A percentile compares a stretch with the other conserved stretches of the same genome.
Conservation (phyloP, 2,797 vertebrate species). For the Rhinella marina region DNA sequence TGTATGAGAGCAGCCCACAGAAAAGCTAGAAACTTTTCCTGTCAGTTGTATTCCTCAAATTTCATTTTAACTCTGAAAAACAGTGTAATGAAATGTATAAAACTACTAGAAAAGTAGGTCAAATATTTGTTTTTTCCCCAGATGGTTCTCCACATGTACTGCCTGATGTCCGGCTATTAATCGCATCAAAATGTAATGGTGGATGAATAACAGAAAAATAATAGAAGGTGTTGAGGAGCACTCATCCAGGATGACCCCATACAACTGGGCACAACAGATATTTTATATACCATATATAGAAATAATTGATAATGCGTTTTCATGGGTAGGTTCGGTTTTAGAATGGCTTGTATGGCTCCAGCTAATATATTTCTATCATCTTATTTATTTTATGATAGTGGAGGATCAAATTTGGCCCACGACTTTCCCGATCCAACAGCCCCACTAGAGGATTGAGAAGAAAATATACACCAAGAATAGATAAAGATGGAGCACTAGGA, state of each 20-base stretch:
- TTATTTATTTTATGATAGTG: too few species aligned
- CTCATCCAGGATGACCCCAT: background rate
- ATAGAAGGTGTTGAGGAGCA: background rate
- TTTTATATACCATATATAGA: too few species aligned
- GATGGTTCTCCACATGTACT: background rate
- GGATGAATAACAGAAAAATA: background rate
- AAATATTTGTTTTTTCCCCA: background rate
- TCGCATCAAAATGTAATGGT: background rate
- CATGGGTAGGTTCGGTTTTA: too few species aligned
- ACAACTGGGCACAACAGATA: background rate
- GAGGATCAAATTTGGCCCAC: too few species aligned
- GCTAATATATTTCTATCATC: too few species aligned
- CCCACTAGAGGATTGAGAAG: too few species aligned
- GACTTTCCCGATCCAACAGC: too few species aligned
- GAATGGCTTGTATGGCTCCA: too few species aligned
- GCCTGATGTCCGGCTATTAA: background rate
- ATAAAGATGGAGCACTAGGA: too few species aligned
- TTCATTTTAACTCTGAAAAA: background rate
- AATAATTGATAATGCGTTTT: too few species aligned
- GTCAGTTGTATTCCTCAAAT: background rate
- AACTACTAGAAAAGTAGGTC: slow-evolving; percentile 20
- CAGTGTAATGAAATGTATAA: background rate
- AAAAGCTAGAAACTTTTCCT: slow-evolving; percentile 19
- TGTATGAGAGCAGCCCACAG: background rate
- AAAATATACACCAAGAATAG: too few species aligned